Percentiles rank a stretch among this genome's conserved stretches.
phyloP scores from a whole-genome alignment of 2,797 vertebrate genomes.

The Pseudomugil gertrudae region DNA sequence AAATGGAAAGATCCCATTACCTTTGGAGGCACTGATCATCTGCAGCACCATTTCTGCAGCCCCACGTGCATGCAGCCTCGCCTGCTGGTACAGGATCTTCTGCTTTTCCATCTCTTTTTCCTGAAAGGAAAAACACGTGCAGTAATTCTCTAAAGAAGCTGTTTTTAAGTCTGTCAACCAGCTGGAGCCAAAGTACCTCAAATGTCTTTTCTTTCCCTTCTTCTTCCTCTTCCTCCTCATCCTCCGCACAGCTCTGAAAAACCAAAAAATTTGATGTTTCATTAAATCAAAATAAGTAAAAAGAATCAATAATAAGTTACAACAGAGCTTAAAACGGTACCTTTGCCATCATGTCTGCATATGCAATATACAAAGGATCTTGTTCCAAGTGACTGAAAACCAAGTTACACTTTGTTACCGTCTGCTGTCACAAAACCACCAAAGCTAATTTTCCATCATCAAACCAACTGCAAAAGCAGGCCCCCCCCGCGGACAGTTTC shows the following conservation, averaged over 20 bases:
- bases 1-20: conserved; percentile 67
- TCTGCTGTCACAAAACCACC: neutral
- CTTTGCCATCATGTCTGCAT: conserved; percentile 99
- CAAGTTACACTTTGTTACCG: neutral
- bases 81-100: conserved; percentile 97
- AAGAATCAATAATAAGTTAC: neutral
- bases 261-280: conserved; percentile 13
- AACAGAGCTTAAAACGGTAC: conserved; percentile 66
- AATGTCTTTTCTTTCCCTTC: conserved; percentile 98
- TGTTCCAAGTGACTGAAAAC: conserved; percentile 87
- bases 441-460: neutral
- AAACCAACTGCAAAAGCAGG: too few relatives aligned
- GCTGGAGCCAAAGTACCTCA: conserved; percentile 81
- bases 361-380: conserved; percentile 95
- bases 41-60: conserved; percentile 98
- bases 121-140: conserved; percentile 68
- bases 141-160: neutral
- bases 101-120: conserved; percentile 99
- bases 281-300: neutral
- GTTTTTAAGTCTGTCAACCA: neutral
- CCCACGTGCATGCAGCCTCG: conserved; percentile 94
- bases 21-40: conserved; percentile 98
- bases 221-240: conserved; percentile 89
- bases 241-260: conserved; percentile 85
- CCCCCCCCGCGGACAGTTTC: neutral